Evolutionary conservation across 1,140 invertebrate genomes (phyloP), one percentile per base, ranked within the genome.

Genomic region (Drosophila burlai): DNA sequence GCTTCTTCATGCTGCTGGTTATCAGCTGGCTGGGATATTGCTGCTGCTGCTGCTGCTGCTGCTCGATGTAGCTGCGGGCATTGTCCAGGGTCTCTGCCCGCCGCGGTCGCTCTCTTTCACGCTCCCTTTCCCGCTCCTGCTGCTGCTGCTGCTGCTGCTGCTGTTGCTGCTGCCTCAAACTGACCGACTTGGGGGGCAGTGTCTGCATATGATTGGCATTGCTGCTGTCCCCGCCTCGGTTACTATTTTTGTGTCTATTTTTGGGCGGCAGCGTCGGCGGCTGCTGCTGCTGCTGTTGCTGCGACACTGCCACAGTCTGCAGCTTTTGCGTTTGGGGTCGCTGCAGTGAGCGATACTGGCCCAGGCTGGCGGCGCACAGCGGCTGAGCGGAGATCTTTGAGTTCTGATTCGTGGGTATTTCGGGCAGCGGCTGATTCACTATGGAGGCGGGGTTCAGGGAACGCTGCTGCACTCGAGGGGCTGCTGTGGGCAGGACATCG

Each of bases 381-480:
- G 91, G 92, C 76, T 93, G 92, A 43, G 85, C 80, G 8, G 84
- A 87, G 52, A 92, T 93, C 77, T 93, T 92, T 0, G 92, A 81
- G 21, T 43, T 65, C 49, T 85, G 84, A 21, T 71, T 82, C 38
- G 81, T 72, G 54, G 92, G 92, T 46, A 93, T 93, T 40, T 93
- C 92, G 7, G 92, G 92, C 72, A 93, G 57, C 24, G 92, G 92
- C 63, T 93, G 92, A 69, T 92, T 93, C 4, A 93, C 84, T 40
- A 93, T 93, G 8, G 92, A 93, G 38, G 89, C 85, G 40, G 91
- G 91, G 65, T 92, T 92, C 0, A 92, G 42, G 8, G 87, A 92
- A 16, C 89, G 91, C 36, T 84, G 89, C n/a, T 83, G 79, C 47
- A 85, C 52, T 16, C 83, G 75, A 9, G 87, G 78, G 18, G 87